A percentile compares a stretch with the other conserved stretches of the same genome.
These are phyloP conservation scores for Drosophila sordidula DNA, from an alignment of 2,888 invertebrate species.

Conservation along the genomic window DNA sequence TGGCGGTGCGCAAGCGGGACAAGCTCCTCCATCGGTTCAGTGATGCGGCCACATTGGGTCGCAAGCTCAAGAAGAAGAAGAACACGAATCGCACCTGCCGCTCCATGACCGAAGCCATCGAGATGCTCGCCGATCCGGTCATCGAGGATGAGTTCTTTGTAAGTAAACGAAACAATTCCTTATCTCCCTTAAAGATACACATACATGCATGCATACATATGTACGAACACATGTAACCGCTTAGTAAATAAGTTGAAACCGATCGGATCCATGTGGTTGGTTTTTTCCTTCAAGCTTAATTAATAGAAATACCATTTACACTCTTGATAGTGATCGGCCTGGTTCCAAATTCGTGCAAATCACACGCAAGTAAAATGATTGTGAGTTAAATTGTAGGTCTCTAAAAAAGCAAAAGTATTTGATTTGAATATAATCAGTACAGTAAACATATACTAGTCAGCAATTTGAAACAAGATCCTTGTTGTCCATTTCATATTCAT, in stretches of 20 bases:
- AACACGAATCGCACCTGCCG: conserved; percentile 84
- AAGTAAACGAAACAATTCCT: conserved; percentile 70
- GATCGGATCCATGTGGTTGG: conserved; percentile 27
- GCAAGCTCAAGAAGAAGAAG: conserved; percentile 84
- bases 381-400: no score
- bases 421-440: no score
- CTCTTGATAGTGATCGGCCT: neutral
- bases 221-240: neutral
- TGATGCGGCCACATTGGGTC: conserved; percentile 85
- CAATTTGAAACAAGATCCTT: no score
- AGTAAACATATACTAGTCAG: no score
- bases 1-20: conserved; percentile 83
- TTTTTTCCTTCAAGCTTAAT: conserved; percentile 15
- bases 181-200: conserved; percentile 23
- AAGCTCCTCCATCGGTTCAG: conserved; percentile 85
- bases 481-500: no score
- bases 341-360: conserved; percentile 8
- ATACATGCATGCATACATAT: neutral
- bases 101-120: conserved; percentile 85
- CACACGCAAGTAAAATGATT: neutral
- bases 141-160: conserved; percentile 85
- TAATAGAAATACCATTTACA: conserved; percentile 22
- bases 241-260: neutral
- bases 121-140: conserved; percentile 85
- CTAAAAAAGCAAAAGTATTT: no score